Evolutionary conservation across 2,797 vertebrate species (phyloP).

Genomic region (Microctenopoma lineatum): DNA sequence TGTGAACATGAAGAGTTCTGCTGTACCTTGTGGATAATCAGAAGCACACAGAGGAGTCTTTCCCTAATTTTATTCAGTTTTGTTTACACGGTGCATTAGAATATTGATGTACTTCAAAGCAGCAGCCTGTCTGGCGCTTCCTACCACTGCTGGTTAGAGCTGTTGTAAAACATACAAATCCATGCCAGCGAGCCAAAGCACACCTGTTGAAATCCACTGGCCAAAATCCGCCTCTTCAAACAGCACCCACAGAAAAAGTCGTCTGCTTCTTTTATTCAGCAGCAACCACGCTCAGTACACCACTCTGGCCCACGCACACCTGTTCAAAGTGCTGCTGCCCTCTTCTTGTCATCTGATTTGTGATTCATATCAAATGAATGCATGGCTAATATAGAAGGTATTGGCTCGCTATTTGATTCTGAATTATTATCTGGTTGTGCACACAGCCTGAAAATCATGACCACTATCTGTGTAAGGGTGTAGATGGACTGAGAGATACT

Average conservation of each 20-base stretch:
- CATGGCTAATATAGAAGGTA: conserved; percentile 34
- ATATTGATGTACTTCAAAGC: conserved; percentile 9
- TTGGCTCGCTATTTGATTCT: conserved; percentile 27
- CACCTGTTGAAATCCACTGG: conserved; percentile 42
- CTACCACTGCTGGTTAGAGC: conserved; percentile 11
- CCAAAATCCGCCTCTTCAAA: conserved; percentile 38
- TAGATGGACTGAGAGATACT: neutral
- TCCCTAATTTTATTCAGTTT: too few relatives aligned
- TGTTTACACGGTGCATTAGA: neutral
- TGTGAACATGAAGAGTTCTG: neutral
- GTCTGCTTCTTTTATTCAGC: conserved; percentile 22
- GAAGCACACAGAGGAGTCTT: too few relatives aligned
- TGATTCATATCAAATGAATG: conserved; percentile 43
- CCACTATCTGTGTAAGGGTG: neutral
- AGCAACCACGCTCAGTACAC: conserved; percentile 6
- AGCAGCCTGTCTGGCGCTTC: conserved; percentile 3
- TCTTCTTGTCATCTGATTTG: conserved; percentile 37
- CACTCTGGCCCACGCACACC: conserved; percentile 59
- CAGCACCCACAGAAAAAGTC: conserved; percentile 14
- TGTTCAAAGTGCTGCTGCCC: conserved; percentile 41
- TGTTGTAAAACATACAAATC: conserved; percentile 41
- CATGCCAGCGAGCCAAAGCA: conserved; percentile 17
- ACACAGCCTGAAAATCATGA: conserved; percentile 25
- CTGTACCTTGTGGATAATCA: too few relatives aligned
- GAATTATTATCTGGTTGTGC: conserved; percentile 29